Conservation (phyloP, 2,113 vertebrate genomes). For the Megaptera novaeangliae region DNA sequence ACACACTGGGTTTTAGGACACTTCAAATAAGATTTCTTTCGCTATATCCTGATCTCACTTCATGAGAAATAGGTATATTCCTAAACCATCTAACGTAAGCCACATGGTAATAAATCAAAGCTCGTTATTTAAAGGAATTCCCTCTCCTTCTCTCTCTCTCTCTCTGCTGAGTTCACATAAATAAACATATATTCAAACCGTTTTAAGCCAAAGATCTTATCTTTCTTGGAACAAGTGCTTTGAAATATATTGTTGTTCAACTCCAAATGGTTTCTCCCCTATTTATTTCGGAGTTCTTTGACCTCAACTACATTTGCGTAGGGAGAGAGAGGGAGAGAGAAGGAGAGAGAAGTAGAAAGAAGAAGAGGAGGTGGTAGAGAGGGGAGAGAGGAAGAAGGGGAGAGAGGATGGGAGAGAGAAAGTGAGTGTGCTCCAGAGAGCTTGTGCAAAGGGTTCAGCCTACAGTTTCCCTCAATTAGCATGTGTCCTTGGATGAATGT, state of each 20-base stretch:
- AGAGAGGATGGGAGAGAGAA: background rate
- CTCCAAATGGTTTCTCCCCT: background rate
- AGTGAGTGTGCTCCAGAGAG: accelerated
- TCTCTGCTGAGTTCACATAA: background rate
- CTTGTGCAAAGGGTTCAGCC: background rate
- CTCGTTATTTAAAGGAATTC: conserved; percentile 28
- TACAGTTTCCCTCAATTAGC: background rate
- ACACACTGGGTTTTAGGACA: background rate
- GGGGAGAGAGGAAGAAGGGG: background rate
- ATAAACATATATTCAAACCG: background rate
- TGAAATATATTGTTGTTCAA: background rate
- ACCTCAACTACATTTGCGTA: background rate
- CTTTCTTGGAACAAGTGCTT: background rate
- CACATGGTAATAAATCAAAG: background rate
- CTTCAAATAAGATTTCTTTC: background rate
- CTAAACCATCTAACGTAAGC: background rate
- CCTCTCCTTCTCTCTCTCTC: background rate
- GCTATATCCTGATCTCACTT: background rate
- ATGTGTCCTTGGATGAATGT: background rate
- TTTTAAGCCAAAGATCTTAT: conserved; percentile 12
- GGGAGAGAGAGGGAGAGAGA: background rate
- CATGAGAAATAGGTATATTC: background rate
- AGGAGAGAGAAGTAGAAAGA: background rate
- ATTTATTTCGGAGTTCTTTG: conserved; percentile 12
- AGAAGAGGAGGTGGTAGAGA: background rate